These are phyloP conservation scores for Suricata suricatta DNA, from an alignment of 2,113 vertebrate genomes.

Conservation along the genomic window DNA sequence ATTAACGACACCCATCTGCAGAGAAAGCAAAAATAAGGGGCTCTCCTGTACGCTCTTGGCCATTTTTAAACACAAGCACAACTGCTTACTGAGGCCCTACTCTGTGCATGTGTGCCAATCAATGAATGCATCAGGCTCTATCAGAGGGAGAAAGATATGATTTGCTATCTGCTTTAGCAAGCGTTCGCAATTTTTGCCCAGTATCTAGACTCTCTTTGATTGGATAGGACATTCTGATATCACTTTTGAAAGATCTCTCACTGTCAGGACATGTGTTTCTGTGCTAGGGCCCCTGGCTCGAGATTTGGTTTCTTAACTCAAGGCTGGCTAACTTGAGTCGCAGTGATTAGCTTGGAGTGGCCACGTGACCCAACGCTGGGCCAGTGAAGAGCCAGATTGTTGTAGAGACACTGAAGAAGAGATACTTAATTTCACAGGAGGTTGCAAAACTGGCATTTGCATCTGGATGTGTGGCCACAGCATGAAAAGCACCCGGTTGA, in stretches of 20 bases:
- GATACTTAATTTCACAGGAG: background rate
- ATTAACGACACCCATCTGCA: slow-evolving; percentile 30
- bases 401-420: background rate
- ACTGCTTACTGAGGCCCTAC: background rate
- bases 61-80: background rate
- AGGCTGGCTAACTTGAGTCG: background rate
- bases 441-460: background rate
- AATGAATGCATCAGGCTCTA: background rate
- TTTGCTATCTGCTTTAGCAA: background rate
- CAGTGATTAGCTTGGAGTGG: background rate
- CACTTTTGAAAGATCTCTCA: background rate
- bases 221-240: background rate
- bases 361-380: background rate
- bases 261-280: background rate
- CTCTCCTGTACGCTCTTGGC: background rate
- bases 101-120: background rate
- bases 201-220: background rate
- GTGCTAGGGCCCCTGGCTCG: background rate
- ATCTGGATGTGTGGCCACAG: background rate
- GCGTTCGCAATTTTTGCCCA: background rate
- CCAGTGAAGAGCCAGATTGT: background rate
- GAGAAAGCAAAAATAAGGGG: background rate
- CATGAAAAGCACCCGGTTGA: background rate
- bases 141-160: background rate
- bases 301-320: background rate